phyloP scores from a whole-genome alignment of 2,797 vertebrate species.

The Sebastolobus alascanus region DNA sequence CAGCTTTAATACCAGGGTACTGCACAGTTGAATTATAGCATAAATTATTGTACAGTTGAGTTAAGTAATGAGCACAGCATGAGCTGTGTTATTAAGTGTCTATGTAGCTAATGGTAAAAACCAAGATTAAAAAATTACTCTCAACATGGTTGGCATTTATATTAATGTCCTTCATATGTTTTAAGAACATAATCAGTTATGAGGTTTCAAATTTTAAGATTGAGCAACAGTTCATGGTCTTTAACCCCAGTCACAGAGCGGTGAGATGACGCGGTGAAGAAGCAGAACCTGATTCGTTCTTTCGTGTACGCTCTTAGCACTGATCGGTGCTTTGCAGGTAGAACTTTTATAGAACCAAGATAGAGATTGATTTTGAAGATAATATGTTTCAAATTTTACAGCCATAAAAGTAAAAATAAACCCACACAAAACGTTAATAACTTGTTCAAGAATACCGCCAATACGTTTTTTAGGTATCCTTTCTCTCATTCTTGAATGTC shows the following conservation, averaged over 20 bases:
- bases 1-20: too few species aligned
- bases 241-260: not conserved
- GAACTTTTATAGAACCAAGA: not conserved
- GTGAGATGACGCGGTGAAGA: not conserved
- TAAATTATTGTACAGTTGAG: too few species aligned
- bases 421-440: not conserved
- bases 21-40: too few species aligned
- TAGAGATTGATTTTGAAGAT: not conserved
- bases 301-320: not conserved
- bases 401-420: not conserved
- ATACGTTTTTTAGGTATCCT: not conserved
- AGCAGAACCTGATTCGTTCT: not conserved
- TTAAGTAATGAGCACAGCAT: not conserved
- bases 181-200: not conserved
- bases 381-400: too few species aligned
- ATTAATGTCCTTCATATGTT: not conserved
- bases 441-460: not conserved
- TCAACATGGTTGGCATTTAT: not conserved
- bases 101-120: not conserved
- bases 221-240: not conserved
- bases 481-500: not conserved
- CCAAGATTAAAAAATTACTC: not conserved
- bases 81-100: not conserved
- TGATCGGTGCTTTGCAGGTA: not conserved
- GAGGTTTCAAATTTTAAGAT: not conserved